These are phyloP conservation scores for Ericerus pela DNA, from an alignment of 1,140 invertebrate genomes.

Conservation along the genomic window DNA sequence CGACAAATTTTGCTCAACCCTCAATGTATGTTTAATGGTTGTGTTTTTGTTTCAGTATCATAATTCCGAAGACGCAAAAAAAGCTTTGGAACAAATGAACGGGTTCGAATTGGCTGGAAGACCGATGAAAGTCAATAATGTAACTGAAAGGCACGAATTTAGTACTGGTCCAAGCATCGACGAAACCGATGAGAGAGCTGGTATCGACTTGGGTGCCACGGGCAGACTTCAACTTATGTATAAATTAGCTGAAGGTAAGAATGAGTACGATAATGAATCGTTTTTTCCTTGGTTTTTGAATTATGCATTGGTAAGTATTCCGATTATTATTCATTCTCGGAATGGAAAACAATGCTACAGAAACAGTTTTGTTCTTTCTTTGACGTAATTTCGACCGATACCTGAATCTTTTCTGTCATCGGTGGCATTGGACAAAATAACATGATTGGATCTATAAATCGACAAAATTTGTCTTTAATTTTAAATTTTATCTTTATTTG, in stretches of 20 bases:
- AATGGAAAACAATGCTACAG: conserved; percentile 2
- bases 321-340: conserved; percentile 6
- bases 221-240: conserved; percentile 91
- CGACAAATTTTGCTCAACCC: too few relatives aligned
- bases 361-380: not conserved
- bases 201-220: conserved; percentile 75
- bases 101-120: conserved; percentile 96
- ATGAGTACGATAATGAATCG: too few relatives aligned
- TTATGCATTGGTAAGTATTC: conserved; percentile 6
- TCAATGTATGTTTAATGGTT: too few relatives aligned
- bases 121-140: conserved; percentile 98
- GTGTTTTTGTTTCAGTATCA: conserved; percentile 71
- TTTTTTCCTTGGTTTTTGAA: too few relatives aligned
- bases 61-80: conserved; percentile 95
- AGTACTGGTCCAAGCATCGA: conserved; percentile 54
- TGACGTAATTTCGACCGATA: too few relatives aligned
- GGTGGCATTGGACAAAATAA: too few relatives aligned
- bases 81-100: conserved; percentile 96
- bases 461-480: too few relatives aligned
- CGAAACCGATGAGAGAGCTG: conserved; percentile 89
- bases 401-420: too few relatives aligned
- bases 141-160: conserved; percentile 78
- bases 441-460: too few relatives aligned
- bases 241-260: conserved; percentile 91
- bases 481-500: conserved; percentile 9